Conservation (phyloP, 1,140 invertebrate genomes). For the Hycleus phaleratus region DNA sequence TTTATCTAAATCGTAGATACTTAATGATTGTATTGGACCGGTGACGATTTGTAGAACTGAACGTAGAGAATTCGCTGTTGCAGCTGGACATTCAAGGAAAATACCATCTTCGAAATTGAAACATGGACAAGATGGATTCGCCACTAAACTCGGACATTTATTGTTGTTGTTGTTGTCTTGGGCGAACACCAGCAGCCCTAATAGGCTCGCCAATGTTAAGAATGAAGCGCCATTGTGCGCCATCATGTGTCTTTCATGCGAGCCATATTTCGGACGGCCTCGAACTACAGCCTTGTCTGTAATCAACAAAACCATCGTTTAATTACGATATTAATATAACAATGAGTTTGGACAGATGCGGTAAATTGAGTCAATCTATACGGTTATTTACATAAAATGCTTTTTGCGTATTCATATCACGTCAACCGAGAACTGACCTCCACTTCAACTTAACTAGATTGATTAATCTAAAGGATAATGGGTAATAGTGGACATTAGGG, state of each 20-base stretch:
- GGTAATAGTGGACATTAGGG: slow-evolving; percentile 7
- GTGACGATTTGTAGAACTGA: slow-evolving; percentile 46
- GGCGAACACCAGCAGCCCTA: slow-evolving; percentile 16
- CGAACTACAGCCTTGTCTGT: not conserved
- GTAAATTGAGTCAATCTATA: slow-evolving; percentile 12
- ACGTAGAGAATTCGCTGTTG: slow-evolving; percentile 48
- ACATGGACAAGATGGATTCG: slow-evolving; percentile 75
- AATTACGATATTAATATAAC: not conserved
- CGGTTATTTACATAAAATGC: slow-evolving; percentile 7
- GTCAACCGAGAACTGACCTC: slow-evolving; percentile 7
- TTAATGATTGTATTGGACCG: slow-evolving; percentile 71
- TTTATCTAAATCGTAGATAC: slow-evolving; percentile 77
- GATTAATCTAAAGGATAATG: slow-evolving; percentile 16
- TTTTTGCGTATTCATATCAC: slow-evolving; percentile 16
- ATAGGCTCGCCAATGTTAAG: slow-evolving; percentile 18
- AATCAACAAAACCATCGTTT: not conserved
- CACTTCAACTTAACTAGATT: slow-evolving; percentile 7
- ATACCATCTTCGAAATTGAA: slow-evolving; percentile 86
- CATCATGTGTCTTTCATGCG: slow-evolving; percentile 23
- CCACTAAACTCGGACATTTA: slow-evolving; percentile 57
- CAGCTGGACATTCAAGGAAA: slow-evolving; percentile 80
- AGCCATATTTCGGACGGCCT: slow-evolving; percentile 1
- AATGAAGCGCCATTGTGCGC: slow-evolving; percentile 27
- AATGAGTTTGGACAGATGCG: slow-evolving; percentile 5
- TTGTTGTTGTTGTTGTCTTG: slow-evolving; percentile 18